phyloP scores from a whole-genome alignment of 1,140 invertebrate genomes.

The Caenorhabditis remanei region DNA sequence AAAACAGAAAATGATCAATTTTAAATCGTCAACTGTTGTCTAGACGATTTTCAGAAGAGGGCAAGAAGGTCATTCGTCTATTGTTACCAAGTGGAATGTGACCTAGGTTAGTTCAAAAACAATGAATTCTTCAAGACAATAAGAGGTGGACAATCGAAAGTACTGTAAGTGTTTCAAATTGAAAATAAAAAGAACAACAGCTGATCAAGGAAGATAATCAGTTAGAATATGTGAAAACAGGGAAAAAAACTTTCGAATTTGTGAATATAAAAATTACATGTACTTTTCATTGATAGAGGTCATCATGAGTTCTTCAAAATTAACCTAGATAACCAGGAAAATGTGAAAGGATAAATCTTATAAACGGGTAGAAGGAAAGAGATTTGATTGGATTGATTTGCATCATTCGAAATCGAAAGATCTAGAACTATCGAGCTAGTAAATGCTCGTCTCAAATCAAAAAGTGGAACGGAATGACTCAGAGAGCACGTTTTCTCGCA shows the following conservation, averaged over 20 bases:
- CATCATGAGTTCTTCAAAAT: too few relatives aligned
- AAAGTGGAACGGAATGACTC: constrained; percentile 35
- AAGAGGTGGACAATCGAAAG: background rate
- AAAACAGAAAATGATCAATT: background rate
- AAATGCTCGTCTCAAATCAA: background rate
- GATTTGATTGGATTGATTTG: background rate
- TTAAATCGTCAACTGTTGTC: background rate
- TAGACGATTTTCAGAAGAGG: constrained; percentile 18
- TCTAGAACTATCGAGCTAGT: background rate
- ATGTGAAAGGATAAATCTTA: too few relatives aligned
- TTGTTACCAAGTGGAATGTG: background rate
- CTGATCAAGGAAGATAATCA: too few relatives aligned
- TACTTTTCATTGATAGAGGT: too few relatives aligned
- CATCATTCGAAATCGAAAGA: background rate
- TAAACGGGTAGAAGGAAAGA: background rate
- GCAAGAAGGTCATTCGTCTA: constrained; percentile 28
- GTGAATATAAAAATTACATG: too few relatives aligned
- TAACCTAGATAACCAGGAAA: too few relatives aligned
- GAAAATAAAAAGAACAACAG: too few relatives aligned
- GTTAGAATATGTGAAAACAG: too few relatives aligned
- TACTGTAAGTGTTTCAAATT: background rate
- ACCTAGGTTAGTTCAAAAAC: constrained; percentile 28
- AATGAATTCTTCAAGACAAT: background rate
- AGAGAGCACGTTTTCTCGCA: constrained; percentile 38
- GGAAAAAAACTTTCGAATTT: too few relatives aligned